Base-by-base conservation (phyloP, 2,113 vertebrate genomes). In the Sylvia atricapilla region DNA sequence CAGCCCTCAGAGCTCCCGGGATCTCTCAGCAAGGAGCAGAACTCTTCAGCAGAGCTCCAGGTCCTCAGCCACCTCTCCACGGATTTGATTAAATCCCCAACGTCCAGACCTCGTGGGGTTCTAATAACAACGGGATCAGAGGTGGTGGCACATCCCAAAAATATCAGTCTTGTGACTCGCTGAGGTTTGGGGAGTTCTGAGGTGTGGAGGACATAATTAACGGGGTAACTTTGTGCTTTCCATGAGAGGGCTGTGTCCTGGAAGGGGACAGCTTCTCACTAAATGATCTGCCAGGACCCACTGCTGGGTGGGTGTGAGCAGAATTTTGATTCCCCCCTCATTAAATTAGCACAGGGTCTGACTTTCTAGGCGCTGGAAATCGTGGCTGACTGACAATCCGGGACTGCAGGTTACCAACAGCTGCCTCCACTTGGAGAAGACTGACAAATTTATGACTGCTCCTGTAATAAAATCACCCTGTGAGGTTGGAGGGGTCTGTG, bases 291-390 rank as follows among this genome's bases (percentile, higher is more conserved):
- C 96, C 97, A 97, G 93, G 95, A 93, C 69, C 41, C 41, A 13
- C 90, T 68, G 47, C 92, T 69, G 87, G 87, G 31, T 85, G 96
- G 73, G 78, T 96, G 91, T 97, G 97, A 98, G 60, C 82, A 73
- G 97, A 98, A 97, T 98, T 97, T 97, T 97, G 82, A 98, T 97
- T 90, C 88, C 75, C 84, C 3, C 22, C 97, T 98, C 97, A 97
- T 98, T 98, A 98, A 97, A 96, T 97, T 93, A 97, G 91, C 95
- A 50, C 76, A 55, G 39, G 75, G 25, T 89, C 59, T 95, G 95
- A 96, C 95, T 98, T 97, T 83, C 94, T 75, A 87, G 97, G 94
- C 87, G 62, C 89, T 85, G 83, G 55, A 35, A 91, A 96, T 94
- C 37, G 3, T 24, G 83, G 93, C 96, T 96, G 92, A 93, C 93